Conservation (phyloP, 1,140 invertebrate species). For the Gryllus bimaculatus region DNA sequence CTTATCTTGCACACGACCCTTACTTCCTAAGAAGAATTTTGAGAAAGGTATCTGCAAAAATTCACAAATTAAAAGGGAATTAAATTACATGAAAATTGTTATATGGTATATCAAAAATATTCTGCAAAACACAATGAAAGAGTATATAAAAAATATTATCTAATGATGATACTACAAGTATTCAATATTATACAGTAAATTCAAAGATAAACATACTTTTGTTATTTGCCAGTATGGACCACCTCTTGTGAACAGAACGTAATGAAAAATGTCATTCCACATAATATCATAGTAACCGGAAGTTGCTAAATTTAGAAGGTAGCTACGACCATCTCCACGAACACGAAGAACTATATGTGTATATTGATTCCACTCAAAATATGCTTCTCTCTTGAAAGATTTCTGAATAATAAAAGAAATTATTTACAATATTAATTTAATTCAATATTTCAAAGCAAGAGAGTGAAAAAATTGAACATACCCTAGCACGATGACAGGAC, state of each 20-base stretch:
- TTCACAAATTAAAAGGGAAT: constrained; percentile 2
- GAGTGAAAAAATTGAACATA: constrained; percentile 33
- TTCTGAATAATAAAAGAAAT: constrained; percentile 42
- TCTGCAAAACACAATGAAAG: not conserved
- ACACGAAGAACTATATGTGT: constrained; percentile 77
- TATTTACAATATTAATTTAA: not conserved
- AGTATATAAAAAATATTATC: not conserved
- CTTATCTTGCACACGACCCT: constrained; percentile 78
- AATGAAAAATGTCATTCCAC: constrained; percentile 78
- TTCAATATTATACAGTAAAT: not conserved
- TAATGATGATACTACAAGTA: not conserved
- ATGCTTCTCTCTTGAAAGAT: constrained; percentile 67
- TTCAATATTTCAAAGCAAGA: not conserved
- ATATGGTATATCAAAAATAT: not conserved
- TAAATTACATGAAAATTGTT: not conserved
- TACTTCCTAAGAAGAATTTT: constrained; percentile 75
- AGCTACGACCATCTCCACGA: constrained; percentile 83
- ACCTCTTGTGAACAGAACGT: constrained; percentile 78
- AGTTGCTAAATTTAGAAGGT: constrained; percentile 65
- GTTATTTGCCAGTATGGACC: constrained; percentile 93
- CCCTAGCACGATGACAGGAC: constrained; percentile 49
- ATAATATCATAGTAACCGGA: constrained; percentile 63
- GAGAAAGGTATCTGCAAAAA: constrained; percentile 82
- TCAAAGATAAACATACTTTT: constrained; percentile 45
- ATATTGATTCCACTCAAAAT: constrained; percentile 65